phyloP scores from a whole-genome alignment of 1,140 invertebrate species.

The Thrips palmi region DNA sequence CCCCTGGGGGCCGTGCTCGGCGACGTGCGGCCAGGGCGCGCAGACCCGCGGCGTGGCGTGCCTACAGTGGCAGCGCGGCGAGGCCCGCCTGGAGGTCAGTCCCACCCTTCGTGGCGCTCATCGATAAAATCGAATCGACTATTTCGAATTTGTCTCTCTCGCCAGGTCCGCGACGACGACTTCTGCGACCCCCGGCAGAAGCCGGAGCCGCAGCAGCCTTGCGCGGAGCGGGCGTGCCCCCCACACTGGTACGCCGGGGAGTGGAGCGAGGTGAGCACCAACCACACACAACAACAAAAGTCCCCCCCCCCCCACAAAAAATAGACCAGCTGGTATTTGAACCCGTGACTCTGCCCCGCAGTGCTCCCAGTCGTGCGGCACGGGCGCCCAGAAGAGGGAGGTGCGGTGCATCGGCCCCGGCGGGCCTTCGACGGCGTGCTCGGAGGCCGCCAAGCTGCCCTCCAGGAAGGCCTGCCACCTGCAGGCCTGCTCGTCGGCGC shows the following conservation, averaged over 20 bases:
- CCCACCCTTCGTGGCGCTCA: constrained; percentile 19
- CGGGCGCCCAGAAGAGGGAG: constrained; percentile 36
- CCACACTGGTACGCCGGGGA: constrained; percentile 39
- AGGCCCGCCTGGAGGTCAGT: constrained; percentile 23
- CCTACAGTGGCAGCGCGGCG: constrained; percentile 25
- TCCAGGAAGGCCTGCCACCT: constrained; percentile 38
- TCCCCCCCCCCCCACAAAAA: no score
- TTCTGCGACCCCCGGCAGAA: constrained; percentile 20
- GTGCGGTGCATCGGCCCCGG: constrained; percentile 37
- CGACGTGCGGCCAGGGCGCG: constrained; percentile 36
- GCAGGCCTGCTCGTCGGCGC: constrained; percentile 29
- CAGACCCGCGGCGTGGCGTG: constrained; percentile 41
- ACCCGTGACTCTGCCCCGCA: constrained; percentile 14
- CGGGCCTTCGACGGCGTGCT: constrained; percentile 27
- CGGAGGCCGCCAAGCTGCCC: constrained; percentile 31
- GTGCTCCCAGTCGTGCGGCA: constrained; percentile 36
- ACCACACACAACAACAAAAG: no score
- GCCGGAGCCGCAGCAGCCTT: constrained; percentile 20
- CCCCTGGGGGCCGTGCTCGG: constrained; percentile 45
- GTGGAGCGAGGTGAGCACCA: constrained; percentile 31
- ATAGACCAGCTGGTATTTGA: background rate
- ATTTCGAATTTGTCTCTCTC: no score
- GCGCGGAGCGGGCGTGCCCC: constrained; percentile 25
- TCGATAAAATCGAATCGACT: constrained; percentile 21
- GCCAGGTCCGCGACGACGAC: no score